Percentiles rank a stretch among this genome's conserved stretches.
Evolutionary conservation across 2,113 vertebrate species (phyloP).

Genomic region (Sceloporus undulatus): DNA sequence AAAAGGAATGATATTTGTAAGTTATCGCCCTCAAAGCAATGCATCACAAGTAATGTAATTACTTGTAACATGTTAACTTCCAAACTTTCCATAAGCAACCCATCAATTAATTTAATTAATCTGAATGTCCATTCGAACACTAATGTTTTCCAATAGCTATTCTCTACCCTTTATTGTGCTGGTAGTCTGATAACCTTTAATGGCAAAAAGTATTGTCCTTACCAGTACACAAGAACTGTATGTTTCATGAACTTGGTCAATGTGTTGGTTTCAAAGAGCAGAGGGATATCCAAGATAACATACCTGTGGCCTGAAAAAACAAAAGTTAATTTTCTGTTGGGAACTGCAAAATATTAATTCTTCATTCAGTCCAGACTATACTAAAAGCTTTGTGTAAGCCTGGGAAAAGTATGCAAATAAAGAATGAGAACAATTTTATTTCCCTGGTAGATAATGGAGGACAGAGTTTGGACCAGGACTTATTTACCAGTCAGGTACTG

Average conservation of each 20-base stretch:
- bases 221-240: constrained; percentile 96
- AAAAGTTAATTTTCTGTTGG: neutral
- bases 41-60: too few relatives aligned
- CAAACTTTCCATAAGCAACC: too few relatives aligned
- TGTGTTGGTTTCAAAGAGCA: constrained; percentile 91
- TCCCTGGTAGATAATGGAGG: neutral
- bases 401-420: neutral
- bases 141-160: neutral
- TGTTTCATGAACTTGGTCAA: constrained; percentile 90
- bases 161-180: neutral
- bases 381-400: neutral
- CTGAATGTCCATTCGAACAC: neutral
- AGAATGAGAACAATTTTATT: neutral
- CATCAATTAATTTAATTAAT: neutral
- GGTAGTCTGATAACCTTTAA: neutral
- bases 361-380: neutral
- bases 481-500: too few relatives aligned
- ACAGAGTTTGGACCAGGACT: neutral
- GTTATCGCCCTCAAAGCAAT: too few relatives aligned
- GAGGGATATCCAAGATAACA: constrained; percentile 93
- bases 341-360: neutral
- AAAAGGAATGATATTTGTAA: too few relatives aligned
- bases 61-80: too few relatives aligned
- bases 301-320: constrained; percentile 88
- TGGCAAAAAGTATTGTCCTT: constrained; percentile 46